Evolutionary conservation across 2,113 vertebrate genomes (phyloP), one percentile per base, ranked within the genome.

Genomic region (Phocoena phocoena): DNA sequence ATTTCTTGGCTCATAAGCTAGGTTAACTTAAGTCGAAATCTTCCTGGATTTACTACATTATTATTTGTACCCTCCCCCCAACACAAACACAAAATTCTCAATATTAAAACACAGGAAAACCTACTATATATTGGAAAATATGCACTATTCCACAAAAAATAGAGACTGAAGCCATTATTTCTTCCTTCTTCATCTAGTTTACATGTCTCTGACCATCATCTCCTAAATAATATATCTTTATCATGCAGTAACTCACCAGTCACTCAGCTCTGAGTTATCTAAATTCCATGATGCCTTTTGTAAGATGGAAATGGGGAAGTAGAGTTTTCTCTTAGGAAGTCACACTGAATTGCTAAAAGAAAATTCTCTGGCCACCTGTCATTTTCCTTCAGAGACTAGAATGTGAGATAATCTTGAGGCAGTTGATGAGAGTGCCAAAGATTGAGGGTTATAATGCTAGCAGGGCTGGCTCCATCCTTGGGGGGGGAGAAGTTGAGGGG

Each of bases 1-100:
- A 84, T 84, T 67, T 92, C 88, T 88, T 88, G 88, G 31, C 6
- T 70, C 70, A 70, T 44, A 88, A 87, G 26, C 17, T 92, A 83
- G n/a, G 25, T 63, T 44, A 81, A 11, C 36, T 80, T 83, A 65
- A 93, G 13, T 95, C 80, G 28, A 93, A 94, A 92, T 76, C 3
- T 15, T 95, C 88, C 17, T 84, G 14, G 13, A 63, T 89, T 74
- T 84, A 67, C 47, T 58, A 71, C 33, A 90, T 83, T 71, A 87
- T 73, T 85, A 68, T 84, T 47, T 96, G 20, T 73, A 62, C n/a
- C 38, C 33, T 70, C 23, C 38, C 36, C 15, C 25, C 36, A 47
- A 82, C 3, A 68, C 18, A 73, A 33, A 83, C 25, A 67, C 44
- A 77, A 15, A 86, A 11, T 62, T 86, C 60, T 88, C 38, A n/a